Conservation (phyloP, 2,113 vertebrate genomes). For the Saimiri boliviensis region DNA sequence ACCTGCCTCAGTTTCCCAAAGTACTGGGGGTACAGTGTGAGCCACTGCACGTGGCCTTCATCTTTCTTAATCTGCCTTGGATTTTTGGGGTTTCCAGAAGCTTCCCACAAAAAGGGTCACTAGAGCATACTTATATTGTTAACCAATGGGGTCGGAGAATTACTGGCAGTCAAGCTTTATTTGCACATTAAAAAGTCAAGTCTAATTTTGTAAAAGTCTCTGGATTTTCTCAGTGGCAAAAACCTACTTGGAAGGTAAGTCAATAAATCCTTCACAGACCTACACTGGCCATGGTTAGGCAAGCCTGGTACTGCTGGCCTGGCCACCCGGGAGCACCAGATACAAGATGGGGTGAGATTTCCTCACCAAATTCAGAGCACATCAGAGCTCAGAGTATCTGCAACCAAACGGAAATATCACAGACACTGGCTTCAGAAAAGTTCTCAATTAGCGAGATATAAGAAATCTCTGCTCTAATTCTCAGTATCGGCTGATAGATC, state of each 20-base stretch:
- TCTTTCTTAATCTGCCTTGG: background rate
- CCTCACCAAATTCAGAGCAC: background rate
- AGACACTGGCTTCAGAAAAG: background rate
- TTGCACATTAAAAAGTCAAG: slow-evolving; percentile 76
- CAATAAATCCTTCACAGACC: slow-evolving; percentile 51
- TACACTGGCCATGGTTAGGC: background rate
- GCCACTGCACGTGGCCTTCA: background rate
- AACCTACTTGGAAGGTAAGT: slow-evolving; percentile 53
- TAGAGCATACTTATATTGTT: background rate
- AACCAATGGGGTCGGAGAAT: background rate
- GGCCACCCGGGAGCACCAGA: fast-evolving
- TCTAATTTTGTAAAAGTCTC: background rate
- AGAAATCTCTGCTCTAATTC: background rate
- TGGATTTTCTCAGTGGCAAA: background rate
- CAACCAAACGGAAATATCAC: fast-evolving
- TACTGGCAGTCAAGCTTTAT: slow-evolving; percentile 42
- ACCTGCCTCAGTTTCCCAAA: too few species aligned
- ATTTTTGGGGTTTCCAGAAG: slow-evolving; percentile 39
- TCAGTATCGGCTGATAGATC: fast-evolving
- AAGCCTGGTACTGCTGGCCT: background rate
- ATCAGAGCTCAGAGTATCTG: background rate
- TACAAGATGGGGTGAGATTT: background rate
- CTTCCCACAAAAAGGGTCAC: background rate
- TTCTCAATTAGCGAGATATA: background rate
- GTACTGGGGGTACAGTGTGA: too few species aligned